Percentiles rank a stretch among this genome's conserved stretches.
Evolutionary conservation across 2,113 vertebrate species (phyloP).

Genomic region (Petrocephalus microphthalmus): DNA sequence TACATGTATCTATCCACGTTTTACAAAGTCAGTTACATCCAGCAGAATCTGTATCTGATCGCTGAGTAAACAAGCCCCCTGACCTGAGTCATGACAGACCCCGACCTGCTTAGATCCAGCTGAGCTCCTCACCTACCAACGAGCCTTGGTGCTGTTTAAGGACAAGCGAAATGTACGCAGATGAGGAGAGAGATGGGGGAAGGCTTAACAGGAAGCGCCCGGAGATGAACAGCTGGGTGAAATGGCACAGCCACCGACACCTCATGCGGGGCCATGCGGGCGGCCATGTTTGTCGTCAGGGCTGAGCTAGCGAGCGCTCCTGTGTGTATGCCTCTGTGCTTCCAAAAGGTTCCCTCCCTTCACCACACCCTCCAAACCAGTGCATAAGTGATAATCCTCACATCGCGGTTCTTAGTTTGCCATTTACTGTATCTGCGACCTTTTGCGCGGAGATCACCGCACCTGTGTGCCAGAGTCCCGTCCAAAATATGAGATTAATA

Average conservation of each 20-base stretch:
- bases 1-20: background rate
- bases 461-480: conserved; percentile 41
- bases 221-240: background rate
- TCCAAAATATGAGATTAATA: conserved; percentile 54
- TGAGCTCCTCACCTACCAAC: conserved; percentile 20
- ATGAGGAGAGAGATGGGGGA: background rate
- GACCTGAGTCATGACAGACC: conserved; percentile 49
- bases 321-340: background rate
- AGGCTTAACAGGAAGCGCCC: background rate
- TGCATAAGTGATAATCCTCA: too few species aligned
- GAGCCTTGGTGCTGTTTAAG: conserved; percentile 22
- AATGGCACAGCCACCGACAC: background rate
- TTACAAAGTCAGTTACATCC: conserved; percentile 52
- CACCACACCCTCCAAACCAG: too few species aligned
- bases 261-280: background rate
- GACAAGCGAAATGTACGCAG: conserved; percentile 9
- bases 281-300: background rate
- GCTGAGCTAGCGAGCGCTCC: background rate
- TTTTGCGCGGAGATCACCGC: conserved; percentile 44
- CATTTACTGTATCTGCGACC: background rate
- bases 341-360: background rate
- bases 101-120: conserved; percentile 52
- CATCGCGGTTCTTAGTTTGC: background rate
- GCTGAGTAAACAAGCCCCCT: conserved; percentile 48
- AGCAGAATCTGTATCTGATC: conserved; percentile 56